Percentiles rank a stretch among this genome's conserved stretches.
These are phyloP conservation scores for Hirtodrosophila confusa DNA, from an alignment of 2,888 invertebrate species.

Conservation along the genomic window DNA sequence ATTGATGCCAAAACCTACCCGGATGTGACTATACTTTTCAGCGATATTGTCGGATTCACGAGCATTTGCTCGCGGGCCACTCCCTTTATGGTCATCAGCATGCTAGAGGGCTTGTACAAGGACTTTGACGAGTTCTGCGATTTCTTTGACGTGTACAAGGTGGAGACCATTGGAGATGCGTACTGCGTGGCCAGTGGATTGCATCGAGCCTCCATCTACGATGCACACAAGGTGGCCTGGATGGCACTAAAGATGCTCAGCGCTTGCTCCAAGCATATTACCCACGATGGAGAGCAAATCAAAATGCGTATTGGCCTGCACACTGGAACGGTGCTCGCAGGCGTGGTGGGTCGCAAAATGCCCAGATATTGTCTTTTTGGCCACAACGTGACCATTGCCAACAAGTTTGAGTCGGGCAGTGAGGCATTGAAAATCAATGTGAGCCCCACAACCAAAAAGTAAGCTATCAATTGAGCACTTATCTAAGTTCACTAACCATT, in stretches of 20 bases:
- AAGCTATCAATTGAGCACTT: conserved; percentile 83
- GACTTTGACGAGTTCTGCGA: conserved; percentile 97
- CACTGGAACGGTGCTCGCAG: conserved; percentile 96
- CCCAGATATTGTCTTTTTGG: conserved; percentile 96
- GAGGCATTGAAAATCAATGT: conserved; percentile 95
- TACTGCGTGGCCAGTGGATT: conserved; percentile 98
- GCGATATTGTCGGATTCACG: conserved; percentile 98
- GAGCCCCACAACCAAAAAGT: conserved; percentile 96
- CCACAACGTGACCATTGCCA: conserved; percentile 97
- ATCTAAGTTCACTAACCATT: background rate
- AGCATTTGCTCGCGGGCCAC: conserved; percentile 97
- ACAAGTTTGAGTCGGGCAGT: conserved; percentile 97
- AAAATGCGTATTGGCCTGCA: conserved; percentile 97
- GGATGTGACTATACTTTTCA: conserved; percentile 97
- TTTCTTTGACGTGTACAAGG: conserved; percentile 97
- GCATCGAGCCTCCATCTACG: conserved; percentile 93
- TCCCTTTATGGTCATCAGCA: conserved; percentile 97
- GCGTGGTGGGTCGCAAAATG: conserved; percentile 95
- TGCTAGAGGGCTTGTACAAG: conserved; percentile 96
- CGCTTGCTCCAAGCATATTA: conserved; percentile 93
- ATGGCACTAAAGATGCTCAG: conserved; percentile 98
- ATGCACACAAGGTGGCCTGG: conserved; percentile 98
- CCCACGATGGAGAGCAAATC: conserved; percentile 96
- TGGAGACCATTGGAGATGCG: conserved; percentile 98
- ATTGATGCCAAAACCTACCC: conserved; percentile 97